phyloP scores from a whole-genome alignment of 2,888 invertebrate genomes.

The Cyaniris semiargus region DNA sequence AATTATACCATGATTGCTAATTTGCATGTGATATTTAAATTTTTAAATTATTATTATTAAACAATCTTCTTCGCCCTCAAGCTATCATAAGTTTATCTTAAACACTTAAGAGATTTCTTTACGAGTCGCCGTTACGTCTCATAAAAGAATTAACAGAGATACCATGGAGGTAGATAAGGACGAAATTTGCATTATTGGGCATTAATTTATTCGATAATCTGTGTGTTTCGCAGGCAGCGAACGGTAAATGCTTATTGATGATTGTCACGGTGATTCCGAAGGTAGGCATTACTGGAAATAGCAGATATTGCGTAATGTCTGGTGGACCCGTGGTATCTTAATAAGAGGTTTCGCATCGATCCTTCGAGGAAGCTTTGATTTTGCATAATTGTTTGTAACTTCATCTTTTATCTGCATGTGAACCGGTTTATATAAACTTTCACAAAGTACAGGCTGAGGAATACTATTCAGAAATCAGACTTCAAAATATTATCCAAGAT shows the following conservation, averaged over 20 bases:
- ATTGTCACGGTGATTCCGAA: slow-evolving; percentile 64
- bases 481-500: no score
- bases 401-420: slow-evolving; percentile 40
- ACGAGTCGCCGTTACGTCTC: slow-evolving; percentile 4
- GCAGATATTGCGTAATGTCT: slow-evolving; percentile 61
- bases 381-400: slow-evolving; percentile 70
- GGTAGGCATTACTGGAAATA: slow-evolving; percentile 57
- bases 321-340: slow-evolving; percentile 76
- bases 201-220: slow-evolving; percentile 57
- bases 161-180: slow-evolving; percentile 21
- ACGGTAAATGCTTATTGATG: slow-evolving; percentile 68
- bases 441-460: neutral
- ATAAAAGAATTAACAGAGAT: slow-evolving; percentile 11
- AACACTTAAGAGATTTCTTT: slow-evolving; percentile 21
- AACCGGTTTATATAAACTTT: neutral
- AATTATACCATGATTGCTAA: neutral
- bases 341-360: slow-evolving; percentile 75
- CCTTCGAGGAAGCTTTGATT: slow-evolving; percentile 53
- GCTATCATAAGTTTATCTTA: slow-evolving; percentile 19
- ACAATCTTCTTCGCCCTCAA: slow-evolving; percentile 11
- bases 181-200: slow-evolving; percentile 22
- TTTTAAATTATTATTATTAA: slow-evolving; percentile 1
- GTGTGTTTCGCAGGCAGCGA: slow-evolving; percentile 50
- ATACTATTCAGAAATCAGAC: no score
- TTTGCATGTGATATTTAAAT: neutral